Base-by-base conservation (phyloP, 2,797 vertebrate species). In the Selene dorsalis region DNA sequence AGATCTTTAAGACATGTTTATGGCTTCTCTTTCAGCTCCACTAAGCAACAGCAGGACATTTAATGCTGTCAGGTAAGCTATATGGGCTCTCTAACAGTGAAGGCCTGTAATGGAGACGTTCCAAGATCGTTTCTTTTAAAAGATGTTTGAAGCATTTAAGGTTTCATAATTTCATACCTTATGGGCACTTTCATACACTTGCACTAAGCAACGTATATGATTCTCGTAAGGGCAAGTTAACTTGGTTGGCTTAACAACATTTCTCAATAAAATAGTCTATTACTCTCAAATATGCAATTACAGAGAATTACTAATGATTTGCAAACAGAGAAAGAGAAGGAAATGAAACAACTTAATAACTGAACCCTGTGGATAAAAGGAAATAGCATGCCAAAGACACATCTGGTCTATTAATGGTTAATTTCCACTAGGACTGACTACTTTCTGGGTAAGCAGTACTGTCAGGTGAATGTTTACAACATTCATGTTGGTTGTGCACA, bases 401-500 rank as follows among this genome's bases (percentile, higher is more conserved):
- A 20, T 0, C 4, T 52, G 47, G 38, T 61, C 2, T 50, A 35
- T 61, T 41, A 82, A 61, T 67, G 52, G 26, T 52, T 65, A 10
- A 11, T 63, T 38, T 41, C n/a, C 50, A 47, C 32, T 43, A 6
- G 60, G 32, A 43, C 26, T 6, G 9, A 26, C 39, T 28, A 4
- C 1, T 1, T 48, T 39, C 30, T 24, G 48, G 28, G 13, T 53
- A 28, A 47, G 48, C 24, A 26, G 7, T 41, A 53, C 22, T 56
- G 56, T 52, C 39, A 68, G 30, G 13, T 56, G 55, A 43, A 22
- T 60, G 60, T 65, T 58, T 62, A 32, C 10, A 24, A 41, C 12
- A 60, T 60, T 64, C 10, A 64, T 59, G 6, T 8, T 47, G 38
- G 17, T 43, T 75, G n/a, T 24, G 17, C 13, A 55, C 22, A 61